Conservation (phyloP, 1,140 invertebrate species). For the Apocrypta bakeri region DNA sequence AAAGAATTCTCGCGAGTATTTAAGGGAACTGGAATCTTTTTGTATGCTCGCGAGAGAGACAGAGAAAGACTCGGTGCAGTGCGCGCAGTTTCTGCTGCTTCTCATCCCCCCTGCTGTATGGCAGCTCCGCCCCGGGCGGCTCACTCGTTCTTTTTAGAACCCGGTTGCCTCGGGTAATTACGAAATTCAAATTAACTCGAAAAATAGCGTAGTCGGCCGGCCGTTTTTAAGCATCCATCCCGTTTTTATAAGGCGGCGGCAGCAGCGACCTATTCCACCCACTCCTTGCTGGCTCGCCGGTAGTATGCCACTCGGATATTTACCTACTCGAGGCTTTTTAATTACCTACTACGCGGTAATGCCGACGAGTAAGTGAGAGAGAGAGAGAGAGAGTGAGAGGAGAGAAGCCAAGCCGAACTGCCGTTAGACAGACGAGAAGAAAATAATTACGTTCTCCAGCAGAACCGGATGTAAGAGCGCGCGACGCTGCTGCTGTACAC, state of each 20-base stretch:
- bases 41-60: slow-evolving; percentile 66
- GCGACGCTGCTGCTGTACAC: background rate
- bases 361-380: slow-evolving; percentile 33
- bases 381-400: slow-evolving; percentile 45
- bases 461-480: slow-evolving; percentile 57
- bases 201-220: slow-evolving; percentile 70
- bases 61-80: slow-evolving; percentile 36
- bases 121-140: background rate
- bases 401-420: background rate
- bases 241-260: slow-evolving; percentile 68
- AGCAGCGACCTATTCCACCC: slow-evolving; percentile 65
- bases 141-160: slow-evolving; percentile 40
- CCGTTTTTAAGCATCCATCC: slow-evolving; percentile 70
- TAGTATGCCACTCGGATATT: slow-evolving; percentile 72
- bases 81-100: slow-evolving; percentile 54
- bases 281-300: slow-evolving; percentile 39
- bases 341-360: slow-evolving; percentile 65
- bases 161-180: slow-evolving; percentile 71
- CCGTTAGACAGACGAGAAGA: slow-evolving; percentile 40
- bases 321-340: slow-evolving; percentile 75
- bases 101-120: background rate
- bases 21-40: slow-evolving; percentile 66
- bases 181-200: slow-evolving; percentile 76
- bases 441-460: slow-evolving; percentile 61
- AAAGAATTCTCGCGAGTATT: slow-evolving; percentile 72